Percentiles rank a stretch among this genome's conserved stretches.
Evolutionary conservation across 2,113 vertebrate species (phyloP).

Genomic region (Furnarius figulus): DNA sequence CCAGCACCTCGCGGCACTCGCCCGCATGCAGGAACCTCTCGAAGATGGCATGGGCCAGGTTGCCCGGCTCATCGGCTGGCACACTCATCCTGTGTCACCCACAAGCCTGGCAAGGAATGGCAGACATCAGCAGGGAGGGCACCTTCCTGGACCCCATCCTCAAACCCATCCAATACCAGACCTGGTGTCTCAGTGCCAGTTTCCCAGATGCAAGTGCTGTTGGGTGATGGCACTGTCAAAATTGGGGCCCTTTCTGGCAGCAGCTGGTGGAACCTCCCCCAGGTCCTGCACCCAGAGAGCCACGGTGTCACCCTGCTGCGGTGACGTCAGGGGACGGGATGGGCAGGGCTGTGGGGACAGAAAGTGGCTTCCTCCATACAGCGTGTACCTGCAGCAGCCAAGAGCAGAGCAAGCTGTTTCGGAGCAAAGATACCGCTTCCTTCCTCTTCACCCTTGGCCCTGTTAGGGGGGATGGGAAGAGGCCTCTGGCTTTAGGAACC

Average conservation of each 20-base stretch:
- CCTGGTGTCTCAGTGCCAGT: neutral
- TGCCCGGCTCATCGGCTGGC: slow-evolving; percentile 18
- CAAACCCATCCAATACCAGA: neutral
- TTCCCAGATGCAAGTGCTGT: neutral
- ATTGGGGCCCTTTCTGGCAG: neutral
- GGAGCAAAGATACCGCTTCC: neutral
- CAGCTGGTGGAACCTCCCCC: neutral
- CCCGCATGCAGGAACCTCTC: slow-evolving; percentile 84
- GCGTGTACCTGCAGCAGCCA: neutral
- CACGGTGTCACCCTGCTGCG: neutral
- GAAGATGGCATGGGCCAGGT: slow-evolving; percentile 81
- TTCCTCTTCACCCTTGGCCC: neutral
- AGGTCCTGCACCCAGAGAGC: neutral
- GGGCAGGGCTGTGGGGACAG: neutral
- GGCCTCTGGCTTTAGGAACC: neutral
- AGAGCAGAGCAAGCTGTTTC: neutral
- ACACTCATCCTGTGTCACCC: slow-evolving; percentile 6
- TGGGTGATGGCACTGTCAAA: rapidly evolving
- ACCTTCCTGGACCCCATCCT: neutral
- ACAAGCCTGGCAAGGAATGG: neutral
- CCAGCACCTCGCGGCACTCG: slow-evolving; percentile 82
- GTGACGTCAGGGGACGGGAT: neutral
- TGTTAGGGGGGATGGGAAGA: rapidly evolving
- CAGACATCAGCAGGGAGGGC: neutral
- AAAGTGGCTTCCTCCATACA: neutral